Conservation (phyloP, 2,797 vertebrate genomes). For the Selene dorsalis region DNA sequence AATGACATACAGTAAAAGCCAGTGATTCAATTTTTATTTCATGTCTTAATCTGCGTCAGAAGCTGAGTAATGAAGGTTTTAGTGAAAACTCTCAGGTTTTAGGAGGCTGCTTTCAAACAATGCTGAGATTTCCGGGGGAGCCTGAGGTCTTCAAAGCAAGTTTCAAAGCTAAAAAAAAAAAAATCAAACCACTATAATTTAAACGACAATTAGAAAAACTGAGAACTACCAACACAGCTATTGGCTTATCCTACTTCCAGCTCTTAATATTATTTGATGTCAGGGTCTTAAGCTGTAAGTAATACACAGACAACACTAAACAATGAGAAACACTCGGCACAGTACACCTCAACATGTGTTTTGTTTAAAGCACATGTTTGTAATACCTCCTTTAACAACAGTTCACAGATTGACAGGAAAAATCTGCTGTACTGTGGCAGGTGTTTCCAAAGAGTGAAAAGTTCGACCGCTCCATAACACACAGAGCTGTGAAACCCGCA, state of each 20-base stretch:
- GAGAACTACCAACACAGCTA: background rate
- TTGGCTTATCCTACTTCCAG: background rate
- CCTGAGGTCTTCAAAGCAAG: background rate
- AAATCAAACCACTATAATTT: background rate
- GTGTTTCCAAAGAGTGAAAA: slow-evolving; percentile 55
- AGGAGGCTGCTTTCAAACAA: background rate
- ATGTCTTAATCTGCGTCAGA: no score
- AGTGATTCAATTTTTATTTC: no score
- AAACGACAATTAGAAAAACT: background rate
- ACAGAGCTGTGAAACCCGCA: slow-evolving; percentile 44
- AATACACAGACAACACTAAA: background rate
- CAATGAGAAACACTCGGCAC: background rate
- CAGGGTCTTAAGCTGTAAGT: background rate
- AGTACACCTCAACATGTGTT: no score
- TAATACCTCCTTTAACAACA: slow-evolving; percentile 16
- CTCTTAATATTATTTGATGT: background rate
- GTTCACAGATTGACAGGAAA: slow-evolving; percentile 20
- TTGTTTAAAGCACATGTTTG: background rate
- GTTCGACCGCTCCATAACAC: slow-evolving; percentile 20
- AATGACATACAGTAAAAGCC: no score
- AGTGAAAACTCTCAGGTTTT: no score
- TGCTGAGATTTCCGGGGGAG: no score
- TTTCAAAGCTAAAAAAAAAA: background rate
- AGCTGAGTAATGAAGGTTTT: no score
- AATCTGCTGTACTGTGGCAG: slow-evolving; percentile 37